Conservation (phyloP, 64 coral and sea anemone genomes). For the Astreopora myriophthalma region DNA sequence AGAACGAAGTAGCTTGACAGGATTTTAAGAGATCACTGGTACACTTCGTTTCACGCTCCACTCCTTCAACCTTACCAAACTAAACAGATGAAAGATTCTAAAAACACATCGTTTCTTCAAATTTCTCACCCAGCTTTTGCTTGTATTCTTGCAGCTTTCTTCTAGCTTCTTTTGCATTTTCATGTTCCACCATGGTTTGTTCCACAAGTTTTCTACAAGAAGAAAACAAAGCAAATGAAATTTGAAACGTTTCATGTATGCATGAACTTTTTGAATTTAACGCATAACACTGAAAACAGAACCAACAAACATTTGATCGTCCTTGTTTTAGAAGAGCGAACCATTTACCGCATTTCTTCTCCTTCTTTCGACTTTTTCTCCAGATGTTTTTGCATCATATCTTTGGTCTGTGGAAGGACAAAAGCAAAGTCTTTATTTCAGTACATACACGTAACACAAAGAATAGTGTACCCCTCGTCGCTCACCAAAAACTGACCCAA, state of each 20-base stretch:
- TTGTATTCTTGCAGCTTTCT: constrained; percentile 92
- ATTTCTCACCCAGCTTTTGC: constrained; percentile 88
- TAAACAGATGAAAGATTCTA: too few relatives aligned
- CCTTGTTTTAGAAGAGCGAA: neutral
- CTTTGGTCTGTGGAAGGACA: constrained; percentile 65
- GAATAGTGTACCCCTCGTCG: too few relatives aligned
- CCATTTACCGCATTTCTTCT: constrained; percentile 90
- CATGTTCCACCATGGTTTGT: constrained; percentile 88
- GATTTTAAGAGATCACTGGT: too few relatives aligned
- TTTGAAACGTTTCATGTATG: neutral
- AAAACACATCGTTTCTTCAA: too few relatives aligned
- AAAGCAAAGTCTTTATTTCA: too few relatives aligned
- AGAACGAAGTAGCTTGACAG: too few relatives aligned
- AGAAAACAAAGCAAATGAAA: neutral
- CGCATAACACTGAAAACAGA: neutral
- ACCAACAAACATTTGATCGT: neutral
- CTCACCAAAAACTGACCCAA: too few relatives aligned
- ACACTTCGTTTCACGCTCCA: too few relatives aligned
- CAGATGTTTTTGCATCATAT: constrained; percentile 96
- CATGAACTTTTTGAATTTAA: too few relatives aligned
- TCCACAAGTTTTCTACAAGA: constrained; percentile 82
- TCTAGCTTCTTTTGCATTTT: constrained; percentile 92
- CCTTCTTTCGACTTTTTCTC: constrained; percentile 78
- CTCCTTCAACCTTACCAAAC: too few relatives aligned
- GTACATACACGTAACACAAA: too few relatives aligned